Conservation (phyloP, 2,888 invertebrate species). For the Rambutsinella grinnellia region DNA sequence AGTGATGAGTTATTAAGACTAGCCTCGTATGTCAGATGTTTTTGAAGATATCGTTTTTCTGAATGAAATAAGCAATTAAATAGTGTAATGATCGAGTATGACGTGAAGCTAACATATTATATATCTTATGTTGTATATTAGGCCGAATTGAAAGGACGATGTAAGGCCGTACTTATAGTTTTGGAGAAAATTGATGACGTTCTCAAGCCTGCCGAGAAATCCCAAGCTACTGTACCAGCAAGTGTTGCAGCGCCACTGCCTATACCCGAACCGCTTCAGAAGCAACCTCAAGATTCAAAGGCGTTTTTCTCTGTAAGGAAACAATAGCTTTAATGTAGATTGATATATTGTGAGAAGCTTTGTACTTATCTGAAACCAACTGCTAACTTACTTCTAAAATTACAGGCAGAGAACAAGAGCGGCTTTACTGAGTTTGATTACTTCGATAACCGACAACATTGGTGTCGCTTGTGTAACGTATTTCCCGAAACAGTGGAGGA, state of each 20-base stretch:
- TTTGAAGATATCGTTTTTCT: neutral
- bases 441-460: constrained; percentile 91
- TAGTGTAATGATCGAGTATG: constrained; percentile 4
- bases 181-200: constrained; percentile 90
- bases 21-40: constrained; percentile 50
- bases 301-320: too few species aligned
- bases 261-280: too few species aligned
- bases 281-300: too few species aligned
- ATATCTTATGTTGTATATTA: too few species aligned
- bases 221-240: neutral
- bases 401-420: constrained; percentile 31
- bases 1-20: constrained; percentile 50
- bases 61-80: neutral
- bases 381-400: too few species aligned
- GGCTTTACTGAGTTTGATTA: constrained; percentile 46
- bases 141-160: constrained; percentile 83
- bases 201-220: constrained; percentile 70
- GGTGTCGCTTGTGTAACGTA: constrained; percentile 88
- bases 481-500: constrained; percentile 90
- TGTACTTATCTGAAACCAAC: too few species aligned
- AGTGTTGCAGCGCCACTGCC: constrained; percentile 45
- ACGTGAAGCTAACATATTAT: too few species aligned
- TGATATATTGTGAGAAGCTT: too few species aligned
- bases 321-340: too few species aligned
- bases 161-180: constrained; percentile 87